These are phyloP conservation scores for Pseudorasbora parva DNA, from an alignment of 2,113 vertebrate species.

Conservation along the genomic window DNA sequence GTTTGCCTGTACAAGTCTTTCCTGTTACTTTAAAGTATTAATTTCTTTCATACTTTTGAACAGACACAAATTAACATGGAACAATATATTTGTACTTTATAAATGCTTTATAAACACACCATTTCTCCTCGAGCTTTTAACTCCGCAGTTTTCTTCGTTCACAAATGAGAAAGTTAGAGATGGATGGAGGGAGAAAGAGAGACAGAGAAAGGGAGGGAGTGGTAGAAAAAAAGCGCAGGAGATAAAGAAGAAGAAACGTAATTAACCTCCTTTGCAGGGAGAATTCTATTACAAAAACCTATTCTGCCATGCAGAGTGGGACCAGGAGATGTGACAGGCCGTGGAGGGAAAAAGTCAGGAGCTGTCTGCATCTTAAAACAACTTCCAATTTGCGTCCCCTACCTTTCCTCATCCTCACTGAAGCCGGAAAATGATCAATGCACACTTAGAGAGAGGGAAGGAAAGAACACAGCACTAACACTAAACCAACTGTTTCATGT, in stretches of 20 bases:
- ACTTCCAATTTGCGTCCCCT: slow-evolving; percentile 77
- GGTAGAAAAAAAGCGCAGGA: slow-evolving; percentile 23
- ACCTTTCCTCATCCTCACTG: slow-evolving; percentile 82
- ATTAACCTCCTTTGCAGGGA: slow-evolving; percentile 93
- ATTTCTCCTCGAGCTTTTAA: slow-evolving; percentile 37
- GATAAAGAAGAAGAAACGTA: slow-evolving; percentile 78
- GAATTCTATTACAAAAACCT: slow-evolving; percentile 96
- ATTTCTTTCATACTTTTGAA: not conserved
- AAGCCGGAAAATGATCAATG: slow-evolving; percentile 88
- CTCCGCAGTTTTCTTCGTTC: not conserved
- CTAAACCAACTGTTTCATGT: slow-evolving; percentile 70
- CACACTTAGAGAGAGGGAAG: slow-evolving; percentile 62
- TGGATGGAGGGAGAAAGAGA: slow-evolving; percentile 1
- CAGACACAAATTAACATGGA: not conserved
- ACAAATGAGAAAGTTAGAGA: slow-evolving; percentile 1
- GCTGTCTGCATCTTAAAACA: slow-evolving; percentile 93
- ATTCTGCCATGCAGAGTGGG: slow-evolving; percentile 92
- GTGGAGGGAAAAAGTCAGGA: slow-evolving; percentile 88
- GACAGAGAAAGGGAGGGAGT: slow-evolving; percentile 54
- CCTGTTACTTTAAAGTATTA: not conserved
- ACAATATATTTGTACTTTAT: not conserved
- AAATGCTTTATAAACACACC: slow-evolving; percentile 1
- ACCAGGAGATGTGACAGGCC: slow-evolving; percentile 91
- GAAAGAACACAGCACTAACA: slow-evolving; percentile 66
- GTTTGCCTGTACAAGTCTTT: not conserved